Evolutionary conservation across 1,140 invertebrate genomes (phyloP).

Genomic region (Lordiphosa clarofinis): DNA sequence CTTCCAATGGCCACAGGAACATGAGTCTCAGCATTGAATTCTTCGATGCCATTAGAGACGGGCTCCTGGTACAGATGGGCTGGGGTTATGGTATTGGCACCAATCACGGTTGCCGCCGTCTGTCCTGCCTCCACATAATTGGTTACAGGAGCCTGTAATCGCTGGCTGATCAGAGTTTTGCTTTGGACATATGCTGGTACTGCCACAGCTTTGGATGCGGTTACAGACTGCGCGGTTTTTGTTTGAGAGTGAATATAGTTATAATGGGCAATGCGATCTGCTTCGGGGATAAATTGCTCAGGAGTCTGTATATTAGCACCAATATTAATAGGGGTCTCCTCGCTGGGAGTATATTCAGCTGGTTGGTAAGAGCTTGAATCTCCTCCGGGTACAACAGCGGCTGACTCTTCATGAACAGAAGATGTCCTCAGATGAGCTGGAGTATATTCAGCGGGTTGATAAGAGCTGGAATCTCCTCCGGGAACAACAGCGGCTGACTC

Average conservation of each 20-base stretch:
- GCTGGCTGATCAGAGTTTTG: slow-evolving; percentile 18
- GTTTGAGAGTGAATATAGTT: slow-evolving; percentile 13
- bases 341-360: slow-evolving; percentile 13
- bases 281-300: slow-evolving; percentile 40
- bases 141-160: slow-evolving; percentile 15
- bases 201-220: not conserved
- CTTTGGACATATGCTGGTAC: slow-evolving; percentile 37
- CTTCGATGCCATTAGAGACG: slow-evolving; percentile 54
- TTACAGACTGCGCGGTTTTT: not conserved
- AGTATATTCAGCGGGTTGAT: slow-evolving; percentile 15
- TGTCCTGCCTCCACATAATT: not conserved
- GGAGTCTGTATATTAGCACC: slow-evolving; percentile 41
- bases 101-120: slow-evolving; percentile 1
- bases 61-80: slow-evolving; percentile 40
- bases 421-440: slow-evolving; percentile 9
- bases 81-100: slow-evolving; percentile 6
- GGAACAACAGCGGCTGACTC: not conserved
- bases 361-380: slow-evolving; percentile 13
- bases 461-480: slow-evolving; percentile 11
- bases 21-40: slow-evolving; percentile 50
- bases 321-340: slow-evolving; percentile 17
- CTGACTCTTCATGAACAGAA: not conserved
- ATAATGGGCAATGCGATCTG: slow-evolving; percentile 4
- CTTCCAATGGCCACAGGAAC: slow-evolving; percentile 44
- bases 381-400: slow-evolving; percentile 12